Base-by-base conservation (phyloP, 2,113 vertebrate species). In the Phaetusa simplex region DNA sequence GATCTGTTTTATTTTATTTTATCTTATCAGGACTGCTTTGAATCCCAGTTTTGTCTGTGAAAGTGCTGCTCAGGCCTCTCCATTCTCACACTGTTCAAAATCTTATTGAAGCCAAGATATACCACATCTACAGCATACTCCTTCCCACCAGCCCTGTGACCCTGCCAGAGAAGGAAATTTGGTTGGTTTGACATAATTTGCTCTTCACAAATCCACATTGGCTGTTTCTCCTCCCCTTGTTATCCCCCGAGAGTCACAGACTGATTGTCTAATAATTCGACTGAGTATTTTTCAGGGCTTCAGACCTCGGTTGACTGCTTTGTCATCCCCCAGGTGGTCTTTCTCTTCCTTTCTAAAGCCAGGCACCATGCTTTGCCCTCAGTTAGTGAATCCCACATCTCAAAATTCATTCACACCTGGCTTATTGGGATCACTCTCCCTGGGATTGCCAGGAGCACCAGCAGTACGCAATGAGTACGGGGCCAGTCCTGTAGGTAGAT, bases 401-500 rank as follows among this genome's bases (percentile, higher is more conserved):
- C 53, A 74, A 78, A 95, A 78, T 67, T 70, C 24, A 64, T 71
- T 81, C 38, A 42, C 12, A 50, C 4, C 22, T 47, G 49, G 11
- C 13, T 86, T 82, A 38, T 36, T 43, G 17, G 32, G 23, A 79
- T 6, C 10, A 32, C 4, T 87, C 1, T 52, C 55, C 29, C 23
- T 53, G 26, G 29, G 40, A 50, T 8, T 74, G 7, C 85, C 55
- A 64, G 85, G 45, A 74, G 11, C 3, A 3, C 20, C 2, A 4
- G 55, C 42, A 76, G 32, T 23, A 65, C 0, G 0, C 20, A 43
- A 6, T 24, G 32, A 43, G 20, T 13, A 5, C 8, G 2, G 30
- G 45, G 47, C 30, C 47, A 55, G 32, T 45, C 34, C 43, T 4
- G 2, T 8, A 43, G 40, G 27, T 19, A 76, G 20, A n/a, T 8